Percentiles rank a stretch among this genome's conserved stretches.
Conservation (phyloP, 2,113 vertebrate genomes). For the Saccopteryx leptura region DNA sequence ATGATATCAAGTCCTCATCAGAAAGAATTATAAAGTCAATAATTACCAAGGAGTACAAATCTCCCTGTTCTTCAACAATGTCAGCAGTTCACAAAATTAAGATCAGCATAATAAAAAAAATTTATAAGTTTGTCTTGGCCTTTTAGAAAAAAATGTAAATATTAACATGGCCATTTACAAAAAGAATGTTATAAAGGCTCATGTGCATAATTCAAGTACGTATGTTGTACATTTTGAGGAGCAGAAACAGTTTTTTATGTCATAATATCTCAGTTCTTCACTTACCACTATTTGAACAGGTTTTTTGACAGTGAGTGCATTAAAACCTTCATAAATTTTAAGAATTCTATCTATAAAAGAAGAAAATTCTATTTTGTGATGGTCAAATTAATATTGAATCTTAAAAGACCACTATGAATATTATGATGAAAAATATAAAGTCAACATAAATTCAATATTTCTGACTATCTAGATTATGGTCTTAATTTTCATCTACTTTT, state of each 20-base stretch:
- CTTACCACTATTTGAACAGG: neutral
- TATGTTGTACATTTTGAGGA: neutral
- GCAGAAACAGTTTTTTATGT: neutral
- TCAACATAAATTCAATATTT: neutral
- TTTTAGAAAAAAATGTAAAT: neutral
- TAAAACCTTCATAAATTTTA: neutral
- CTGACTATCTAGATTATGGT: neutral
- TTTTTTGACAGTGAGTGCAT: neutral
- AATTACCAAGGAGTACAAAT: neutral
- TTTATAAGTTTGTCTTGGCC: neutral
- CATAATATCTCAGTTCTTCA: neutral
- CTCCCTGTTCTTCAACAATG: neutral
- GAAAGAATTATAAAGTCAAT: conserved; percentile 57
- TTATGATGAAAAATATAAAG: neutral
- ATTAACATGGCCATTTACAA: neutral
- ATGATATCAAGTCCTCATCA: conserved; percentile 47
- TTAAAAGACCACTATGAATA: neutral
- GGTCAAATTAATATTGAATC: neutral
- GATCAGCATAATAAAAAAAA: neutral
- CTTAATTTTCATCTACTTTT: neutral
- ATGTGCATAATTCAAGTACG: neutral
- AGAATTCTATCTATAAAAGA: neutral
- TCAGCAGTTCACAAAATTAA: neutral
- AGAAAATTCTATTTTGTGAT: neutral
- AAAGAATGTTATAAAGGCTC: neutral